Percentiles rank a stretch among this genome's conserved stretches.
These are phyloP conservation scores for Sialis fuliginosa DNA, from an alignment of 2,888 invertebrate genomes.

Conservation along the genomic window DNA sequence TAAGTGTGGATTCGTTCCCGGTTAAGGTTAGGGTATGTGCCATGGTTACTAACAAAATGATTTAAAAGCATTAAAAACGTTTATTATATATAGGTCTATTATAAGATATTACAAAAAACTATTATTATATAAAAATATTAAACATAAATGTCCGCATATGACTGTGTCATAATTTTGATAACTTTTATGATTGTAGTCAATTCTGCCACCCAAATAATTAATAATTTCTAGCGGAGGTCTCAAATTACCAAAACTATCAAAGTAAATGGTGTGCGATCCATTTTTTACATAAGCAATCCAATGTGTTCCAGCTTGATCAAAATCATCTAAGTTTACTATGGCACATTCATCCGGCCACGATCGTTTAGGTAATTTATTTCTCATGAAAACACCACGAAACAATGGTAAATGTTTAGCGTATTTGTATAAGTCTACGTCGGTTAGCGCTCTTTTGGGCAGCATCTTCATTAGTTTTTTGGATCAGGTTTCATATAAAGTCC, in stretches of 20 bases:
- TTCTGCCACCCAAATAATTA: slow-evolving; percentile 5
- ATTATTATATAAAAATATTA: slow-evolving; percentile 13
- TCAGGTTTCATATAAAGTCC: slow-evolving; percentile 8
- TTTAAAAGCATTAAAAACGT: not conserved
- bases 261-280: slow-evolving; percentile 16
- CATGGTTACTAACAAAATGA: slow-evolving; percentile 8
- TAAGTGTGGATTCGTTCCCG: slow-evolving; percentile 12
- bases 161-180: slow-evolving; percentile 14
- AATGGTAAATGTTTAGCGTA: slow-evolving; percentile 9
- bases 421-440: slow-evolving; percentile 11
- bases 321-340: slow-evolving; percentile 16
- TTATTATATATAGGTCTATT: slow-evolving; percentile 4
- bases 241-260: slow-evolving; percentile 20
- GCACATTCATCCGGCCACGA: slow-evolving; percentile 13
- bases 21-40: slow-evolving; percentile 15
- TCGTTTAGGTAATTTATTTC: slow-evolving; percentile 9
- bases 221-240: slow-evolving; percentile 14
- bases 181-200: slow-evolving; percentile 14
- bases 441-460: slow-evolving; percentile 12
- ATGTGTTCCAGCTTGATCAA: slow-evolving; percentile 16
- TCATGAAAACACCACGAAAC: slow-evolving; percentile 13
- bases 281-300: slow-evolving; percentile 20
- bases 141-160: slow-evolving; percentile 16
- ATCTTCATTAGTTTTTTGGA: slow-evolving; percentile 10
- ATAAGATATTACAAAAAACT: too few species aligned